Evolutionary conservation across 2,797 vertebrate species (phyloP).

Genomic region (Sebastes steindachneri): DNA sequence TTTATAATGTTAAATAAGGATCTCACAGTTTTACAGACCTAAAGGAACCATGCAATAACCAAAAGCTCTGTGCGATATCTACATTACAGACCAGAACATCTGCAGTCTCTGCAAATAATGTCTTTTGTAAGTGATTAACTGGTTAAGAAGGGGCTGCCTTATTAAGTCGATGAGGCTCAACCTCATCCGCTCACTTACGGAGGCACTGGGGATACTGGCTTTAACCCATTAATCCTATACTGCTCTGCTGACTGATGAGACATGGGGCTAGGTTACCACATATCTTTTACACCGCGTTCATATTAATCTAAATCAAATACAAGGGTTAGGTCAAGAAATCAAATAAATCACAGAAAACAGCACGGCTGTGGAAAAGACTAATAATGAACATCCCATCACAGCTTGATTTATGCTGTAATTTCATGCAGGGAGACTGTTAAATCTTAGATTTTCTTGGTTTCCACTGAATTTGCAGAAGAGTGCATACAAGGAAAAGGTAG

Average conservation of each 20-base stretch:
- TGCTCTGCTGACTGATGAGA: conserved; percentile 36
- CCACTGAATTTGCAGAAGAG: conserved; percentile 12
- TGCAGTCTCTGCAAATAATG: conserved; percentile 12
- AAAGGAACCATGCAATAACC: neutral
- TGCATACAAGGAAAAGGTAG: neutral
- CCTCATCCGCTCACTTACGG: conserved; percentile 31
- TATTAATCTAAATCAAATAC: conserved; percentile 54
- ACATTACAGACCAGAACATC: neutral
- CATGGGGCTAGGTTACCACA: conserved; percentile 24
- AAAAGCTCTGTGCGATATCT: neutral
- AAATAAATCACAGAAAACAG: conserved; percentile 56
- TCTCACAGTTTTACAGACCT: neutral
- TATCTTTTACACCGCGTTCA: conserved; percentile 30
- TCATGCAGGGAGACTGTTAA: neutral
- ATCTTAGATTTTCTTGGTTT: conserved; percentile 16
- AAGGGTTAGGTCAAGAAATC: conserved; percentile 47
- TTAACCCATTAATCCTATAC: conserved; percentile 52
- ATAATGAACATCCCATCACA: conserved; percentile 43
- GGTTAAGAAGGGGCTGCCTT: conserved; percentile 23
- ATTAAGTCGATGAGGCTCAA: conserved; percentile 44
- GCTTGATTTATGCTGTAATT: conserved; percentile 55
- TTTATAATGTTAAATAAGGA: neutral
- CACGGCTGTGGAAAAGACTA: conserved; percentile 22
- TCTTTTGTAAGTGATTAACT: conserved; percentile 43
- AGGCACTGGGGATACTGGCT: conserved; percentile 46